Conservation (phyloP, 2,888 invertebrate species). For the Athalia rosae region DNA sequence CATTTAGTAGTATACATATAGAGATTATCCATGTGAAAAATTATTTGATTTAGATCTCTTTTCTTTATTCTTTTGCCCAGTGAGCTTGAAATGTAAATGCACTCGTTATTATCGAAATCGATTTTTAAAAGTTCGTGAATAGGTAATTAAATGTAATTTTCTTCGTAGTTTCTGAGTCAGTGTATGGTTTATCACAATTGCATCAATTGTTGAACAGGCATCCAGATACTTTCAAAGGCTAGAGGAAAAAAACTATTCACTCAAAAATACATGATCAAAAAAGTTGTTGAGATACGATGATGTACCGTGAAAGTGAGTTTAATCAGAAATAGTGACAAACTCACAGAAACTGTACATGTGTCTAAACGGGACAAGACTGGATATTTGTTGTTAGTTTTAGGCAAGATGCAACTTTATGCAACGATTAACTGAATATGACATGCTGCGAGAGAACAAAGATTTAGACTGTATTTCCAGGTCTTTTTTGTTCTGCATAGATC, state of each 20-base stretch:
- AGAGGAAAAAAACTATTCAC: neutral
- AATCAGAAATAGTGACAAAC: neutral
- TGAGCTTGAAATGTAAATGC: neutral
- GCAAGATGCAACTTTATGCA: slow-evolving; percentile 30
- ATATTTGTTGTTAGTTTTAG: slow-evolving; percentile 25
- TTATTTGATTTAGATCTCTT: neutral
- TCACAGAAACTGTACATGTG: slow-evolving; percentile 6
- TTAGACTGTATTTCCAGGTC: neutral
- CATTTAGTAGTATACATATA: too few species aligned
- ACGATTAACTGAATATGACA: neutral
- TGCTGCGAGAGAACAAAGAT: neutral
- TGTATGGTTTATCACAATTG: neutral
- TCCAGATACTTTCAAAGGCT: neutral
- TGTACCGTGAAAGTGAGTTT: slow-evolving; percentile 22
- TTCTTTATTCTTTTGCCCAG: neutral
- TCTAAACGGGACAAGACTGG: slow-evolving; percentile 33
- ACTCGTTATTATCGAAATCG: slow-evolving; percentile 8
- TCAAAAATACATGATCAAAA: neutral
- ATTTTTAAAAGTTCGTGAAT: neutral
- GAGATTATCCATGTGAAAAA: too few species aligned
- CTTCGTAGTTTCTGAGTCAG: neutral
- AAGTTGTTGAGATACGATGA: slow-evolving; percentile 8
- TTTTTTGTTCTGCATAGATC: neutral
- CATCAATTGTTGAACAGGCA: neutral
- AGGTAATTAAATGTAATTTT: neutral